A percentile compares a stretch with the other conserved stretches of the same genome.
phyloP scores from a whole-genome alignment of 1,140 invertebrate species.

The Drosophila orosa region DNA sequence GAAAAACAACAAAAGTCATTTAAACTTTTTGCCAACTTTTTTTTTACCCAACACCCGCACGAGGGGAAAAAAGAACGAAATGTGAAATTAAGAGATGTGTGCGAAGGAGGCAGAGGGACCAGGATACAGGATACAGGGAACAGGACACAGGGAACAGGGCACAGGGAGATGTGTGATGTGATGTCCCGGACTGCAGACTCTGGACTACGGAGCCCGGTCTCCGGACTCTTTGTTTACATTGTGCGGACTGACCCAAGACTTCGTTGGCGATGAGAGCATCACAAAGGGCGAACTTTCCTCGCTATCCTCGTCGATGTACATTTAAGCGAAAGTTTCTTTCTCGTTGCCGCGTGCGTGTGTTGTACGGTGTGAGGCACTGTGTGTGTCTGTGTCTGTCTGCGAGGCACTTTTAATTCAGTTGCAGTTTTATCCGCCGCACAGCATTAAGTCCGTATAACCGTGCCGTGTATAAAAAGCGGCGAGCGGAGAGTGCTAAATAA shows the following conservation, averaged over 20 bases:
- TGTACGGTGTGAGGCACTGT: conserved; percentile 1
- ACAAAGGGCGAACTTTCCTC: conserved; percentile 84
- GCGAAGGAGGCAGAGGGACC: conserved; percentile 28
- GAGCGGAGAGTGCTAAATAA: conserved; percentile 56
- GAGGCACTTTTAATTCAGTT: conserved; percentile 79
- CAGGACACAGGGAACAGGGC: neutral
- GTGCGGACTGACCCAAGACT: conserved; percentile 78
- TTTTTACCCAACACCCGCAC: conserved; percentile 29
- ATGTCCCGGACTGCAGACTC: conserved; percentile 27
- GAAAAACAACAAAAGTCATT: conserved; percentile 83
- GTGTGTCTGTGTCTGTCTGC: conserved; percentile 38
- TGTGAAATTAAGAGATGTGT: conserved; percentile 79
- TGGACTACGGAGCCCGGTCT: conserved; percentile 12
- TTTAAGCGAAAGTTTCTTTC: conserved; percentile 79
- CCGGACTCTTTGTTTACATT: conserved; percentile 64
- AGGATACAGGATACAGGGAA: conserved; percentile 7
- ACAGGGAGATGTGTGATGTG: conserved; percentile 37
- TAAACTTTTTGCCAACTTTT: conserved; percentile 79
- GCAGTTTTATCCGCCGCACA: conserved; percentile 69
- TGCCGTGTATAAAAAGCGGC: conserved; percentile 4
- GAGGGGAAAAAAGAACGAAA: conserved; percentile 60
- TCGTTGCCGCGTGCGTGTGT: conserved; percentile 29
- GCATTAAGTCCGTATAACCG: conserved; percentile 67
- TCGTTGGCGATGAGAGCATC: conserved; percentile 82
- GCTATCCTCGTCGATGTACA: conserved; percentile 84